Evolutionary conservation across 2,113 vertebrate genomes (phyloP).

Genomic region (Coreoperca whiteheadi): DNA sequence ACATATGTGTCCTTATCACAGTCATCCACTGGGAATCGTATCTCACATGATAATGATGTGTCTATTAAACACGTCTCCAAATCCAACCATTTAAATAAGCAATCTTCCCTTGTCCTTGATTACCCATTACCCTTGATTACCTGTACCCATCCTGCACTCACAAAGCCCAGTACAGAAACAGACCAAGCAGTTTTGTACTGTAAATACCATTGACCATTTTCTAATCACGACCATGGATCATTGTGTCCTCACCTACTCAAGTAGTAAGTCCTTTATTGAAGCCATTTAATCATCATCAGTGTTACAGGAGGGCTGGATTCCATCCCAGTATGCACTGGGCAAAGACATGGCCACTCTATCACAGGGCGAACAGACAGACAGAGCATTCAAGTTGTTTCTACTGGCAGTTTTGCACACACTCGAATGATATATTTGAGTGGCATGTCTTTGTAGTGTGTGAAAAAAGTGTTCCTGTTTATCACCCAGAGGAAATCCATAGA

Average conservation of each 20-base stretch:
- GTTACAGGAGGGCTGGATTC: neutral
- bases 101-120: conserved; percentile 41
- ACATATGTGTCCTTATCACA: conserved; percentile 29
- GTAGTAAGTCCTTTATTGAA: neutral
- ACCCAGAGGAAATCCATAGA: conserved; percentile 11
- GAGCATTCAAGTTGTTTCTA: conserved; percentile 3
- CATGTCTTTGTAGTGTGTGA: neutral
- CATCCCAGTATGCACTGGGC: neutral
- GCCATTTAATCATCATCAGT: neutral
- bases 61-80: conserved; percentile 28
- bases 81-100: conserved; percentile 32
- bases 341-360: conserved; percentile 5
- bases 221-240: neutral
- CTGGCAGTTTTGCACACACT: neutral
- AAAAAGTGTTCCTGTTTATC: conserved; percentile 2
- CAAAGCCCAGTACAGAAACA: neutral
- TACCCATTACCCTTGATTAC: conserved; percentile 37
- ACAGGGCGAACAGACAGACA: neutral
- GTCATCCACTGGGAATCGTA: conserved; percentile 27
- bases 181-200: neutral
- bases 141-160: neutral
- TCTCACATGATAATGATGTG: conserved; percentile 29
- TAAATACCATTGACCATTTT: neutral
- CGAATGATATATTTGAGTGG: conserved; percentile 18
- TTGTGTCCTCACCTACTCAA: neutral